Evolutionary conservation across 2,113 vertebrate species (phyloP).

Genomic region (Lasiurus borealis): DNA sequence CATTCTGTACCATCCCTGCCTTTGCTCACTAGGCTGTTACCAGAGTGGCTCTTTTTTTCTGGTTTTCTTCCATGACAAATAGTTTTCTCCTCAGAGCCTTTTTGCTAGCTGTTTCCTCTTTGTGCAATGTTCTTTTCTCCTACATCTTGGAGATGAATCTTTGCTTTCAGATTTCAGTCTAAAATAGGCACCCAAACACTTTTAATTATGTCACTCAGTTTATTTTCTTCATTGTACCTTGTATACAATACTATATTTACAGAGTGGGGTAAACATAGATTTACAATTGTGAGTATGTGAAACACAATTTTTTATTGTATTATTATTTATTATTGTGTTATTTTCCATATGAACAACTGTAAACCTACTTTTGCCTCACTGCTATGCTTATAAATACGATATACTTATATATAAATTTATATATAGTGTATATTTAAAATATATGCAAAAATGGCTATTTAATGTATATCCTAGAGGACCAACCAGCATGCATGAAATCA

Average conservation of each 20-base stretch:
- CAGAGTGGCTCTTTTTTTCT: neutral
- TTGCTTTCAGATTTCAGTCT: neutral
- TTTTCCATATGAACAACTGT: neutral
- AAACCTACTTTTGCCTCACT: neutral
- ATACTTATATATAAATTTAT: neutral
- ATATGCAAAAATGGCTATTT: neutral
- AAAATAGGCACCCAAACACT: neutral
- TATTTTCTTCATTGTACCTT: neutral
- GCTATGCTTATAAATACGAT: neutral
- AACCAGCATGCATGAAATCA: accelerated
- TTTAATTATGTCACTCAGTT: neutral
- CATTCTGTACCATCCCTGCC: neutral
- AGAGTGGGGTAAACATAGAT: neutral
- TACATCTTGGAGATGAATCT: neutral
- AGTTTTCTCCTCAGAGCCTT: neutral
- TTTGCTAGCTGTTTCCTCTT: neutral
- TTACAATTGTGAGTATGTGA: neutral
- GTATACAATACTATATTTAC: neutral
- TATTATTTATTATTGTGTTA: neutral
- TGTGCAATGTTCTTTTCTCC: neutral
- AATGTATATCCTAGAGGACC: neutral
- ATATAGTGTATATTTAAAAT: neutral
- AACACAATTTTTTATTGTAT: neutral
- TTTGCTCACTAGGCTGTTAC: neutral
- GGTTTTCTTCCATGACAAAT: neutral